Conservation (phyloP, 2,888 invertebrate species). For the Esperia sulphurella region DNA sequence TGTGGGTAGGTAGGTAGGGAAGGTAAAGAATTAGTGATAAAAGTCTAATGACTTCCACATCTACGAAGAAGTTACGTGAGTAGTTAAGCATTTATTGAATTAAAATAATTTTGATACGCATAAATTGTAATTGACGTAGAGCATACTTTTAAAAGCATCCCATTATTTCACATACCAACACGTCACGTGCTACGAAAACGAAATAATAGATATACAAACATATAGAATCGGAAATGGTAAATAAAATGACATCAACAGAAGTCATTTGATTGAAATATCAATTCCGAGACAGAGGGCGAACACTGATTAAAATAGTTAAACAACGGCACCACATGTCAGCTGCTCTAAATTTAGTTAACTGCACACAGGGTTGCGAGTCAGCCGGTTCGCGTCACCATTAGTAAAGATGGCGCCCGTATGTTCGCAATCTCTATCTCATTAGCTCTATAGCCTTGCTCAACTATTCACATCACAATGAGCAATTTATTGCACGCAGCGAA, state of each 20-base stretch:
- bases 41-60: too few relatives aligned
- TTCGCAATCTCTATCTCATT: slow-evolving; percentile 54
- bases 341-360: slow-evolving; percentile 60
- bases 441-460: slow-evolving; percentile 55
- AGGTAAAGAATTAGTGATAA: not conserved
- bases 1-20: not conserved
- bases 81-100: too few relatives aligned
- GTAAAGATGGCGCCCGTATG: slow-evolving; percentile 62
- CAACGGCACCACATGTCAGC: slow-evolving; percentile 40
- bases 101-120: too few relatives aligned
- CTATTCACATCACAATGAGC: slow-evolving; percentile 47
- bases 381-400: slow-evolving; percentile 42
- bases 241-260: not conserved
- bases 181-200: not conserved
- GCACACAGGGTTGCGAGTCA: slow-evolving; percentile 57
- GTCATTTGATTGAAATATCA: slow-evolving; percentile 1
- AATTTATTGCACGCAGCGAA: slow-evolving; percentile 40
- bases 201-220: too few relatives aligned
- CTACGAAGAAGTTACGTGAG: too few relatives aligned
- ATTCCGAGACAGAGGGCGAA: slow-evolving; percentile 7
- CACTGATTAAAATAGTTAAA: slow-evolving; percentile 19
- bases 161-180: not conserved
- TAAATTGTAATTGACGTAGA: not conserved
- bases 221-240: not conserved
- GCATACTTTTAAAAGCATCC: too few relatives aligned